Base-by-base conservation (phyloP, 2,113 vertebrate genomes). In the Megaleporinus macrocephalus region DNA sequence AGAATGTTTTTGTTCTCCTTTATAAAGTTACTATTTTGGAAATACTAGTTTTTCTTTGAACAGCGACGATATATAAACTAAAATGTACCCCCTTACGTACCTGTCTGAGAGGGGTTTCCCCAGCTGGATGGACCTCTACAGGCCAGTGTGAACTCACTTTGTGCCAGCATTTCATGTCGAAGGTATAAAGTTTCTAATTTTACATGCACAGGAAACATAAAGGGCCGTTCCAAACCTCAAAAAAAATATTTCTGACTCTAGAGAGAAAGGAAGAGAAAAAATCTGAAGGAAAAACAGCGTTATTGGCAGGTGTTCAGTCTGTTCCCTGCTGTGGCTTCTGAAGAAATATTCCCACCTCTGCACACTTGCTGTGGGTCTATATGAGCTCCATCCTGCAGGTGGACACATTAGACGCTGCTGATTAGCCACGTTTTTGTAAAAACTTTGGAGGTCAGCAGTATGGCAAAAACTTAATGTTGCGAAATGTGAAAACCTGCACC, bases 151-250 rank as follows among this genome's bases (percentile, higher is more conserved):
- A 76, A 44, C 59, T 22, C 69, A 33, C 72, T 68, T 78, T 49
- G 70, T 30, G 68, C 86, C 78, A 76, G 71, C 41, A 55, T 71
- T 82, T 79, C 47, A 73, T 84, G 75, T 84, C 44, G 65, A 57
- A 72, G 80, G 77, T 85, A 62, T 84, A 84, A 77, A 57, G 82
- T 88, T 84, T 82, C 75, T 79, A 73, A 82, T 86, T 86, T 87
- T 86, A 86, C 76, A 68, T 79, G 53, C 47, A 80, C 77, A 84
- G 87, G 87, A 88, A 84, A 82, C 73, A 66, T 73, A 61, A 69
- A 74, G 29, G 53, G 65, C 82, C 55, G 24, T 82, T 80, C 79
- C 79, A 83, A 84, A 86, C 76, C 79, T 78, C 82, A 76, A 13
- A 69, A 82, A 66, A n/a, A 80, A 82, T 71, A 79, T 63, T 76